A percentile compares a stretch with the other conserved stretches of the same genome.
phyloP scores from a whole-genome alignment of 2,888 invertebrate genomes.

The Panopea generosa region DNA sequence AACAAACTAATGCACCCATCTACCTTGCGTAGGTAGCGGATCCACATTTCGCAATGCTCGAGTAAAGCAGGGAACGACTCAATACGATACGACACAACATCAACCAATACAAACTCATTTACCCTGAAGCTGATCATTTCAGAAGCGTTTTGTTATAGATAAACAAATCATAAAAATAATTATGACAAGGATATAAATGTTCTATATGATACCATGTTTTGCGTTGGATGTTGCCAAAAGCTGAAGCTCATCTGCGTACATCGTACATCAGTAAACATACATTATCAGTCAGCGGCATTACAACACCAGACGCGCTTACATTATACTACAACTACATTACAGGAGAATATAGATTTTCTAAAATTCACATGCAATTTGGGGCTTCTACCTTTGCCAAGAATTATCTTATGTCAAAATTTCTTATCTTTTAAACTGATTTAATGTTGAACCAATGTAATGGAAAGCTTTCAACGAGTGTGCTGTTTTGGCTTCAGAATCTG shows the following conservation, averaged over 20 bases:
- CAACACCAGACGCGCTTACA: too few species aligned
- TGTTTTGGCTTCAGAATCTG: background rate
- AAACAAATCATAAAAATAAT: slow-evolving; percentile 15
- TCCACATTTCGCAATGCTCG: slow-evolving; percentile 7
- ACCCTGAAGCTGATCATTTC: slow-evolving; percentile 8
- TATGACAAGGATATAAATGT: slow-evolving; percentile 10
- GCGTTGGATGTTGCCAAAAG: too few species aligned
- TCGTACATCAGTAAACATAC: too few species aligned
- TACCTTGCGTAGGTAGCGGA: too few species aligned
- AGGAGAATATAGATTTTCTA: too few species aligned
- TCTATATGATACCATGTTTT: background rate
- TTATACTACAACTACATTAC: too few species aligned
- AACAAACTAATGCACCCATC: too few species aligned
- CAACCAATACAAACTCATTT: background rate
- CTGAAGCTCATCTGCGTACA: too few species aligned
- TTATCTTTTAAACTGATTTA: slow-evolving; percentile 48
- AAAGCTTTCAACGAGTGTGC: slow-evolving; percentile 31
- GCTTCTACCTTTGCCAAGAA: slow-evolving; percentile 41
- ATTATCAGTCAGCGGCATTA: too few species aligned
- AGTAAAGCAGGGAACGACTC: background rate
- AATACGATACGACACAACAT: too few species aligned
- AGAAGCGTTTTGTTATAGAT: background rate
- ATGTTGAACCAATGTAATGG: slow-evolving; percentile 42
- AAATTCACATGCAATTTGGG: slow-evolving; percentile 20
- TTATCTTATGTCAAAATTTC: slow-evolving; percentile 55